Conservation (phyloP, 2,113 vertebrate species). For the Phaetusa simplex region DNA sequence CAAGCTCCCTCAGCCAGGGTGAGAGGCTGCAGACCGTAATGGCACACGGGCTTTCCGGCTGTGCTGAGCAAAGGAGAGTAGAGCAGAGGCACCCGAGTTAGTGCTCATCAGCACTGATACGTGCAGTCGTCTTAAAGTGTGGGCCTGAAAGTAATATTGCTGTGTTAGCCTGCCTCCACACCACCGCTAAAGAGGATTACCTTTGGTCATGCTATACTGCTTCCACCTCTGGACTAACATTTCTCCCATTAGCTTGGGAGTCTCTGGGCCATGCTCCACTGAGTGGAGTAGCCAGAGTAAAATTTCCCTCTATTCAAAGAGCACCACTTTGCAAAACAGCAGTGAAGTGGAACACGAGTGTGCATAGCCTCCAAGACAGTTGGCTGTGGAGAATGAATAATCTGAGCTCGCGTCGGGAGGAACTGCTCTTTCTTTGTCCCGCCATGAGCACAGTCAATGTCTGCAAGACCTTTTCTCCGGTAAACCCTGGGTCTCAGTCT, state of each 20-base stretch:
- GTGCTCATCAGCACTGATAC: not conserved
- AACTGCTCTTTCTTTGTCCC: not conserved
- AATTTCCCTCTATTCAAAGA: not conserved
- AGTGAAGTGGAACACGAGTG: not conserved
- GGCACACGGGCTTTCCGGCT: fast-evolving
- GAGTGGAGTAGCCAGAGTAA: not conserved
- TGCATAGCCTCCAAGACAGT: not conserved
- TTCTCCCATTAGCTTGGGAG: not conserved
- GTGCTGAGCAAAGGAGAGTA: not conserved
- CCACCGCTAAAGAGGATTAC: not conserved
- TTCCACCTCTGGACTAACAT: not conserved
- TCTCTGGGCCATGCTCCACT: not conserved
- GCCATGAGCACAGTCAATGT: not conserved
- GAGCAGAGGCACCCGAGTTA: not conserved
- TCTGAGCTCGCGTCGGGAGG: not conserved
- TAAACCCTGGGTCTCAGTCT: not conserved
- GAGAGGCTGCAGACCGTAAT: not conserved
- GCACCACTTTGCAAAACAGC: not conserved
- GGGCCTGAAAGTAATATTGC: not conserved
- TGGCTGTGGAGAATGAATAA: not conserved
- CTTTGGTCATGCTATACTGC: not conserved
- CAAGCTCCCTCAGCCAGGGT: not conserved
- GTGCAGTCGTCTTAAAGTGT: not conserved
- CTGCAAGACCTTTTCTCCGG: not conserved
- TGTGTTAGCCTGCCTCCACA: not conserved